Evolutionary conservation across 1,140 invertebrate species (phyloP).

Genomic region (Neocloeon triangulifer): DNA sequence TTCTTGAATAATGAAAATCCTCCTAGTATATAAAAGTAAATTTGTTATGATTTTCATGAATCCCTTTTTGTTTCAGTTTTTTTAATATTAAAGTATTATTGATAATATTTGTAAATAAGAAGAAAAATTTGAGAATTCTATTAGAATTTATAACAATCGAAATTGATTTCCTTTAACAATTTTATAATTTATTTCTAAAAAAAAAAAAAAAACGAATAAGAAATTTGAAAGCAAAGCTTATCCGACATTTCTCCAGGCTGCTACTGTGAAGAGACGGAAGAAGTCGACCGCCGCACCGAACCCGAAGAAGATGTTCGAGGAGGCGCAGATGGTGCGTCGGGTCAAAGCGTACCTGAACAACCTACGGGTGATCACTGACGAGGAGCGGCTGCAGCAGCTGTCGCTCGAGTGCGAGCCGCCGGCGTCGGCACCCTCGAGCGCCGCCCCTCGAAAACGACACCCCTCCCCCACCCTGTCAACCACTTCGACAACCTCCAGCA

Average conservation of each 20-base stretch:
- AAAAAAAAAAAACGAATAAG: too few species aligned
- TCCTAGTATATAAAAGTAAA: too few species aligned
- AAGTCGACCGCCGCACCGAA: conserved; percentile 81
- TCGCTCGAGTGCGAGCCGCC: conserved; percentile 74
- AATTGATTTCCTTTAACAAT: conserved; percentile 9
- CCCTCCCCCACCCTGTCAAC: conserved; percentile 75
- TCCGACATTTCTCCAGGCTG: conserved; percentile 26
- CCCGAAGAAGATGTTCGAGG: conserved; percentile 96
- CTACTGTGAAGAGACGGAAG: conserved; percentile 75
- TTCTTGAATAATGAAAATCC: too few species aligned
- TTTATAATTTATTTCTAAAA: too few species aligned
- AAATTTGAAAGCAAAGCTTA: too few species aligned
- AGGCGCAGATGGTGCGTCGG: conserved; percentile 89
- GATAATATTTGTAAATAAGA: too few species aligned
- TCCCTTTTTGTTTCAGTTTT: too few species aligned
- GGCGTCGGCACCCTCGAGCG: conserved; percentile 19
- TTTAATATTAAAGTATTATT: too few species aligned
- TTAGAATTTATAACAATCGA: too few species aligned
- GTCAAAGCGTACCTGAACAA: conserved; percentile 90
- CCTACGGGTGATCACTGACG: conserved; percentile 78
- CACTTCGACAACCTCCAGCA: conserved; percentile 69
- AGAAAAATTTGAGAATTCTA: too few species aligned
- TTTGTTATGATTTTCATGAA: too few species aligned
- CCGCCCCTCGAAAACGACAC: conserved; percentile 39
- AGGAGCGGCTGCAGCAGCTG: conserved; percentile 67